Evolutionary conservation across 2,888 invertebrate genomes (phyloP).

Genomic region (Ditula angustiorana): DNA sequence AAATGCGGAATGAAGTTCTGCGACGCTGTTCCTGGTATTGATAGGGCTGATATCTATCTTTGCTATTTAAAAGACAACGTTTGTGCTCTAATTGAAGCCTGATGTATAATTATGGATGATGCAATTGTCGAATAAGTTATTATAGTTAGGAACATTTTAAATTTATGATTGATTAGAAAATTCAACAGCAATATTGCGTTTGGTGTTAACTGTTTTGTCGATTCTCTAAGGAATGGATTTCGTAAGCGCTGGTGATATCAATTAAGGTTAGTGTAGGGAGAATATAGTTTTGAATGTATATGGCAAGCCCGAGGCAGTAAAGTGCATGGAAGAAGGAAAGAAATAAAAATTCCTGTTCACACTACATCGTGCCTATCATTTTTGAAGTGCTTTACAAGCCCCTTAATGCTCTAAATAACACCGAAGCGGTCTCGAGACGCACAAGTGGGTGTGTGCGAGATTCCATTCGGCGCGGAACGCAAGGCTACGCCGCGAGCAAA

Average conservation of each 20-base stretch:
- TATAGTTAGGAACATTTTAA: too few species aligned
- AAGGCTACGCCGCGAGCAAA: conserved; percentile 21
- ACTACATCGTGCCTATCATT: too few species aligned
- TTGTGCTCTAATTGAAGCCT: not conserved
- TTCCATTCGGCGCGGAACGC: conserved; percentile 34
- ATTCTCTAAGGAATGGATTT: too few species aligned
- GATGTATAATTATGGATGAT: not conserved
- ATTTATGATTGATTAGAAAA: too few species aligned
- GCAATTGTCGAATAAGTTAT: not conserved
- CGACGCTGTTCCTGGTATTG: conserved; percentile 8
- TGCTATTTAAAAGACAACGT: not conserved
- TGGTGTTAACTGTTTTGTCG: too few species aligned
- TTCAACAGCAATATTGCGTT: not conserved
- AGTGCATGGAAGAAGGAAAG: too few species aligned
- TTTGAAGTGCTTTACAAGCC: not conserved
- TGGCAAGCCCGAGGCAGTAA: too few species aligned
- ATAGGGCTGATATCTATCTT: not conserved
- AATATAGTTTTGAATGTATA: too few species aligned
- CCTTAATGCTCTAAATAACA: not conserved
- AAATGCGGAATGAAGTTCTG: not conserved
- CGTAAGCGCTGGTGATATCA: too few species aligned
- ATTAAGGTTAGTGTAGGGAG: too few species aligned
- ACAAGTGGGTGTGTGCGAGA: conserved; percentile 31
- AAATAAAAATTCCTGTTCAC: too few species aligned
- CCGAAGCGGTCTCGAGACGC: conserved; percentile 8